Percentiles rank a stretch among this genome's conserved stretches.
phyloP scores from a whole-genome alignment of 2,113 vertebrate species.

The Dicentrarchus labrax region DNA sequence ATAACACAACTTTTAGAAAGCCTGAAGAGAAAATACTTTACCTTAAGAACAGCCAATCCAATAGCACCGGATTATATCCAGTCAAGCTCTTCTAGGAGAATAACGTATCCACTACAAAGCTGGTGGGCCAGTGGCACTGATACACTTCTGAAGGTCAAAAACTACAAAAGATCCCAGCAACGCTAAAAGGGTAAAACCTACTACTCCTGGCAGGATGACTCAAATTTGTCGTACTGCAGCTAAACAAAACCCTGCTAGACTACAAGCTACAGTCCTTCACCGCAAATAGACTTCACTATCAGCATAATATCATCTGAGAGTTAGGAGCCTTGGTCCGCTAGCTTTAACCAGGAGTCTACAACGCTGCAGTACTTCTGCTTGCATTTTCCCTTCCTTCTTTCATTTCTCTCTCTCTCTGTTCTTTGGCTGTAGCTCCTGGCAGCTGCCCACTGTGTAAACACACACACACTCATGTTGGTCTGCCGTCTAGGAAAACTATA shows the following conservation, averaged over 20 bases:
- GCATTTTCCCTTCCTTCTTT: conserved; percentile 45
- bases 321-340: neutral
- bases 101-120: conserved; percentile 5
- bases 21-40: conserved; percentile 40
- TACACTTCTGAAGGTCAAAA: conserved; percentile 12
- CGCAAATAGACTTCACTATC: neutral
- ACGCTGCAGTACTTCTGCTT: conserved; percentile 22
- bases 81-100: conserved; percentile 12
- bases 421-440: conserved; percentile 69
- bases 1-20: neutral
- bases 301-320: conserved; percentile 18
- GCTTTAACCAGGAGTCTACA: conserved; percentile 20
- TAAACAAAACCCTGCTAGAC: neutral
- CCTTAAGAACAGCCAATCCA: conserved; percentile 37
- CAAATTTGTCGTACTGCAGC: conserved; percentile 19
- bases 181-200: conserved; percentile 16
- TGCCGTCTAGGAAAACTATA: conserved; percentile 63
- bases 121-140: neutral
- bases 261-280: neutral
- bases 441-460: conserved; percentile 72
- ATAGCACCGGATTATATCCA: conserved; percentile 11
- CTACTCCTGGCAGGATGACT: neutral
- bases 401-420: conserved; percentile 33
- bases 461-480: conserved; percentile 52
- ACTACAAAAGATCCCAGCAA: conserved; percentile 16